Base-by-base conservation (phyloP, 35 echinoderm and acorn worm species). In the Amphiura filiformis region DNA sequence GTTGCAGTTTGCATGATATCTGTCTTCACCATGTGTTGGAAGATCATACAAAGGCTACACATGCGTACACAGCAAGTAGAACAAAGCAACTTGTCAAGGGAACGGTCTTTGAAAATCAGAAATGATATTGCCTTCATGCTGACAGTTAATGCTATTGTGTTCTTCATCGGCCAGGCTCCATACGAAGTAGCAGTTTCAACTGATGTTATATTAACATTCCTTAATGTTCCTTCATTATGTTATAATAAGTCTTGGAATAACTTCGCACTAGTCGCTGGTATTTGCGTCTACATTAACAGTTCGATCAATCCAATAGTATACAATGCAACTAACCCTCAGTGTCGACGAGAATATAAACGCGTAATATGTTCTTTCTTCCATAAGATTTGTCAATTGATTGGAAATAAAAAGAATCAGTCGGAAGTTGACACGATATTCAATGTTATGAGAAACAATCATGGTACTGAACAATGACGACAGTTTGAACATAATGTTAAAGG, bases 291-390 rank as follows among this genome's bases (percentile, higher is more conserved):
- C 39, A 32, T 91, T 17, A 94, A 94, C 81, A 87, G 79, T 76
- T 57, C 84, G 30, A 52, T 91, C 1, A 94, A 94, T 37, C 78
- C 93, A 13, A 87, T 87, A 23, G 80, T 94, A 36, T 94, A 94
- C 84, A 75, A 84, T 11, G 39, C 40, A 14, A 90, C 88, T 18
- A 94, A 94, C 81, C 76, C 49, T 1, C 80, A 81, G 28, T 94
- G 91, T 70, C 78, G 89, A 0, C 38, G 37, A 22, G 93, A 38
- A 31, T 82, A 41, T 32, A 13, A 39, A 34, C 17, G 35, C 11
- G 17, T 82, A 23, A 39, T 82, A 5, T 26, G 17, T 18, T 11
- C 2, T 26, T 70, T 70, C 1, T 70, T 11, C 15, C 26, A n/a
- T n/a, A 11, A n/a, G 28, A 26, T 70, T 26, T 4, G 17, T 30